A percentile compares a stretch with the other conserved stretches of the same genome.
These are phyloP conservation scores for Calosoma granatense DNA, from an alignment of 1,140 invertebrate genomes.

Conservation along the genomic window DNA sequence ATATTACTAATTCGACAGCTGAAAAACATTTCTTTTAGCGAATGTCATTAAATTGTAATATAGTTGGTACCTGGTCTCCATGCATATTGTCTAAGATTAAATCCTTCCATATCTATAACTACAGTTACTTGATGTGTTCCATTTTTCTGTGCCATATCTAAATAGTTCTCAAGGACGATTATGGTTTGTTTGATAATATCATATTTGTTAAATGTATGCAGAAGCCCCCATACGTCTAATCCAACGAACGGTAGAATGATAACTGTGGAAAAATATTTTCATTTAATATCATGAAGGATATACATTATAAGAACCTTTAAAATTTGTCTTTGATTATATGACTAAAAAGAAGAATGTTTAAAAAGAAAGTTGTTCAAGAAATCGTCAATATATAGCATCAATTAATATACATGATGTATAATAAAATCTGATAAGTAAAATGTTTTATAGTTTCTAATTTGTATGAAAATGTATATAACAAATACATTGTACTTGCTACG, in stretches of 20 bases:
- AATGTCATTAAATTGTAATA: constrained; percentile 4
- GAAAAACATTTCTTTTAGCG: constrained; percentile 23
- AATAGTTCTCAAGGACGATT: constrained; percentile 48
- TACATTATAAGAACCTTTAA: too few species aligned
- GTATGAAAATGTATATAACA: too few species aligned
- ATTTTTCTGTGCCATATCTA: constrained; percentile 42
- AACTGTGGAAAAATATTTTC: constrained; percentile 41
- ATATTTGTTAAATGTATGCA: constrained; percentile 61
- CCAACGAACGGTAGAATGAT: constrained; percentile 61
- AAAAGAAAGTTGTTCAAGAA: too few species aligned
- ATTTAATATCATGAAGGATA: constrained; percentile 12
- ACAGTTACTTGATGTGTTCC: constrained; percentile 52
- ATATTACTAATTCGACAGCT: constrained; percentile 75
- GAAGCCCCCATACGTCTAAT: constrained; percentile 65
- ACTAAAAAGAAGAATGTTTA: too few species aligned
- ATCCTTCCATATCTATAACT: constrained; percentile 79
- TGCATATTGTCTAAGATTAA: constrained; percentile 68
- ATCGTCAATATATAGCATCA: too few species aligned
- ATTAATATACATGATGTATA: too few species aligned
- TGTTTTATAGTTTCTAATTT: too few species aligned
- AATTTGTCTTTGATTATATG: too few species aligned
- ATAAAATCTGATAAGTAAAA: too few species aligned
- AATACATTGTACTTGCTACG: too few species aligned
- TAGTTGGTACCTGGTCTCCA: constrained; percentile 65
- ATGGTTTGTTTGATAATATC: constrained; percentile 63